These are phyloP conservation scores for Bos javanicus DNA, from an alignment of 2,113 vertebrate species.

Conservation along the genomic window DNA sequence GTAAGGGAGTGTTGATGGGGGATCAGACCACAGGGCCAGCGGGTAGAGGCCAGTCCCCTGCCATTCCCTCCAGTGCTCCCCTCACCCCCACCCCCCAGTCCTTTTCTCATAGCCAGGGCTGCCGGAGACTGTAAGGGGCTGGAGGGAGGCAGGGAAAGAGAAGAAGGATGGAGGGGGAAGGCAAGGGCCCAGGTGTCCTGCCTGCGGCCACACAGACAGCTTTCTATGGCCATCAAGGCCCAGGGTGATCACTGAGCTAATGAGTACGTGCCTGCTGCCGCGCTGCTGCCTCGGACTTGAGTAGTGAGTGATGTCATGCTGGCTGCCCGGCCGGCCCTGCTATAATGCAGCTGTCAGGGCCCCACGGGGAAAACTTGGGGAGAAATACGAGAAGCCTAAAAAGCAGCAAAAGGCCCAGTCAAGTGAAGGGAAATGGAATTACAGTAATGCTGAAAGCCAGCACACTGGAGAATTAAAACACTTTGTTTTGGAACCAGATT, in stretches of 20 bases:
- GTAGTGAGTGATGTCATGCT: background rate
- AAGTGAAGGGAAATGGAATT: constrained; percentile 58
- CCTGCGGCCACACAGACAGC: constrained; percentile 43
- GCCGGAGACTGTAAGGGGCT: background rate
- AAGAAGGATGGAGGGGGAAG: background rate
- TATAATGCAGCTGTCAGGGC: constrained; percentile 54
- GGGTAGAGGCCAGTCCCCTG: no score
- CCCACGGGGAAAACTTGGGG: background rate
- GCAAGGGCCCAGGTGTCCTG: constrained; percentile 17
- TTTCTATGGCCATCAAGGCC: constrained; percentile 34
- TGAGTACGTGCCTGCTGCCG: background rate
- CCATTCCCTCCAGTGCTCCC: background rate
- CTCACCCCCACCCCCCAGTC: background rate
- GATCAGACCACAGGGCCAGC: background rate
- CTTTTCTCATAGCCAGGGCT: background rate
- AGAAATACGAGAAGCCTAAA: constrained; percentile 60
- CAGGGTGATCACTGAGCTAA: constrained; percentile 59
- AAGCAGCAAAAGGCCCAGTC: constrained; percentile 55
- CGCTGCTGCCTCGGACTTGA: background rate
- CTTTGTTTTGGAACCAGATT: constrained; percentile 55
- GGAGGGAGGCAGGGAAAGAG: background rate
- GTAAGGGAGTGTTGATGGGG: background rate
- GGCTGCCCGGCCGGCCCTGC: background rate
- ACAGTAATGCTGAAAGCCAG: constrained; percentile 48
- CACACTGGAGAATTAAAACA: background rate